Evolutionary conservation across 2,113 vertebrate species (phyloP).

Genomic region (Pleuronectes platessa): DNA sequence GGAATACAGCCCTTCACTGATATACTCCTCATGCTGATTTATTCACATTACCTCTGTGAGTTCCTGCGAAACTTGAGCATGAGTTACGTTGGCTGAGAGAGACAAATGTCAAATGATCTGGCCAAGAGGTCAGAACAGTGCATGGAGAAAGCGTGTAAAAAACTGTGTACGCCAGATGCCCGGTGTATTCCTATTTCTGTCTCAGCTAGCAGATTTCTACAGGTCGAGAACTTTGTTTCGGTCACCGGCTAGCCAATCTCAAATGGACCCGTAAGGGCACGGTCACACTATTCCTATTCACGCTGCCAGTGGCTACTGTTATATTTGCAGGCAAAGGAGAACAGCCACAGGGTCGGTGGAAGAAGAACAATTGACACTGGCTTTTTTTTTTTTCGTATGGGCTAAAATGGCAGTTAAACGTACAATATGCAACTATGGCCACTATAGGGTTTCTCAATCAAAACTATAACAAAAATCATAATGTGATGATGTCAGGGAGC

Average conservation of each 20-base stretch:
- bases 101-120: constrained; percentile 38
- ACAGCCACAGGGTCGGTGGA: neutral
- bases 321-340: neutral
- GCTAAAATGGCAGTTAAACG: no score
- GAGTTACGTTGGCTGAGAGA: constrained; percentile 44
- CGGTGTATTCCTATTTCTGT: neutral
- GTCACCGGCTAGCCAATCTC: constrained; percentile 1
- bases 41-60: constrained; percentile 22
- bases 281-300: constrained; percentile 12
- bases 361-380: neutral
- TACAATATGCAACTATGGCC: no score
- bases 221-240: constrained; percentile 23
- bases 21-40: constrained; percentile 19
- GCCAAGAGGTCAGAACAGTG: constrained; percentile 14
- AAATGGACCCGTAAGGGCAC: neutral
- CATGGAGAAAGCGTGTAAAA: constrained; percentile 3
- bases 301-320: neutral
- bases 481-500: no score
- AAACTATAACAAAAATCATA: no score
- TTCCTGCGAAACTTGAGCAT: constrained; percentile 52
- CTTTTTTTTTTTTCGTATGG: neutral
- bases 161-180: neutral
- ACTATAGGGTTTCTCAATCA: no score
- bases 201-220: constrained; percentile 38
- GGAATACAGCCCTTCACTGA: neutral